phyloP scores from a whole-genome alignment of 1,140 invertebrate species.

The Lethocerus indicus region DNA sequence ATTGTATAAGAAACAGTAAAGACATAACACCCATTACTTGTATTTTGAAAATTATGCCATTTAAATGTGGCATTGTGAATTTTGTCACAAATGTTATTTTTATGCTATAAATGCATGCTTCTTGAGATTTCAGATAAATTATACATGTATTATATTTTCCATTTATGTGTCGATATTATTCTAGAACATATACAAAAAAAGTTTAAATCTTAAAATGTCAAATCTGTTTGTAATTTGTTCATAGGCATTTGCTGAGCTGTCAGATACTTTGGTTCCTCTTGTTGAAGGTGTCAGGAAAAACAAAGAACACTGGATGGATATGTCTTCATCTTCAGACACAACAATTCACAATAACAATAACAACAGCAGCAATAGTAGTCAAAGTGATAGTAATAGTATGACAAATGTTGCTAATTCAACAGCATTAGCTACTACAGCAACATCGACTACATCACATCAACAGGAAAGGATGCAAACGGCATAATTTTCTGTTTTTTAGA shows the following conservation, averaged over 20 bases:
- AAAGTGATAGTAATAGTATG: too few relatives aligned
- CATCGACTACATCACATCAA: too few relatives aligned
- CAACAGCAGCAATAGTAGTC: too few relatives aligned
- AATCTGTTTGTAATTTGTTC: slow-evolving; percentile 20
- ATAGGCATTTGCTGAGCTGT: slow-evolving; percentile 69
- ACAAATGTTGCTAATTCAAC: too few relatives aligned
- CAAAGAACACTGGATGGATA: slow-evolving; percentile 69
- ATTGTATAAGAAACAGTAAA: background rate
- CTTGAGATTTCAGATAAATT: background rate
- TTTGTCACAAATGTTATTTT: background rate
- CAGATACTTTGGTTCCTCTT: slow-evolving; percentile 56
- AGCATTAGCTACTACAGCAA: too few relatives aligned
- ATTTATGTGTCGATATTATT: background rate
- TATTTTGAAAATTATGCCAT: background rate
- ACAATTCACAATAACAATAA: too few relatives aligned
- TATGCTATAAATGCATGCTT: background rate
- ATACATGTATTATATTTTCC: background rate
- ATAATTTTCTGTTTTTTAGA: too few relatives aligned
- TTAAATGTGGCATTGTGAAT: background rate
- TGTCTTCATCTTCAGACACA: too few relatives aligned
- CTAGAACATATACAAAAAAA: background rate
- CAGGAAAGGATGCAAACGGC: too few relatives aligned
- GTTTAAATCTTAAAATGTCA: background rate
- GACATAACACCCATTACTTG: background rate
- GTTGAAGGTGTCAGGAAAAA: slow-evolving; percentile 71